Percentiles rank a stretch among this genome's conserved stretches.
Conservation (phyloP, 2,888 invertebrate species). For the Saturnia pavonia region DNA sequence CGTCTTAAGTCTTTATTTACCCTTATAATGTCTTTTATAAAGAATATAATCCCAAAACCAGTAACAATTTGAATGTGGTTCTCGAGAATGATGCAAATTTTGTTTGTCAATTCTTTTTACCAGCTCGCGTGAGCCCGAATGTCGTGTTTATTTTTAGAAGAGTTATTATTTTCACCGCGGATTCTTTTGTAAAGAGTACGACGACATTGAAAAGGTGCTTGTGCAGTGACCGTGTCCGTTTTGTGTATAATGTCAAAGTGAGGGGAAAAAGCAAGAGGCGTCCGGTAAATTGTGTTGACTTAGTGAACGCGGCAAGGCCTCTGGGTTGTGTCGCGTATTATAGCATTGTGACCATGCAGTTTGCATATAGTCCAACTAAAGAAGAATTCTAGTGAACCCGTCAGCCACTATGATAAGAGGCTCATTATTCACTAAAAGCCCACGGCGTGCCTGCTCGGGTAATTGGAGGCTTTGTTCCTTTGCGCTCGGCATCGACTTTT, state of each 20-base stretch:
- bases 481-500: constrained; percentile 71
- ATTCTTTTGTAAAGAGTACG: constrained; percentile 16
- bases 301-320: constrained; percentile 52
- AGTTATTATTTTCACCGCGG: constrained; percentile 10
- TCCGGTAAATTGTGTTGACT: constrained; percentile 68
- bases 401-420: constrained; percentile 74
- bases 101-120: constrained; percentile 2
- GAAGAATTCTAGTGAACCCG: constrained; percentile 73
- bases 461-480: constrained; percentile 80
- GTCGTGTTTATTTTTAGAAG: constrained; percentile 1
- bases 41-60: neutral
- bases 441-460: constrained; percentile 76
- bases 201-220: constrained; percentile 54
- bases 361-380: constrained; percentile 59
- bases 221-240: constrained; percentile 65
- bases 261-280: constrained; percentile 56
- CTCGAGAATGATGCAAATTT: neutral
- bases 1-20: neutral
- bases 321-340: constrained; percentile 22
- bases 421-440: constrained; percentile 81
- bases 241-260: constrained; percentile 73
- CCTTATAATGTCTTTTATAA: neutral
- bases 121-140: neutral
- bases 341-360: constrained; percentile 49
- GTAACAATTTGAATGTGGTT: neutral